Percentiles rank a stretch among this genome's conserved stretches.
phyloP scores from a whole-genome alignment of 1,140 invertebrate genomes.

The Ceratina calcarata region DNA sequence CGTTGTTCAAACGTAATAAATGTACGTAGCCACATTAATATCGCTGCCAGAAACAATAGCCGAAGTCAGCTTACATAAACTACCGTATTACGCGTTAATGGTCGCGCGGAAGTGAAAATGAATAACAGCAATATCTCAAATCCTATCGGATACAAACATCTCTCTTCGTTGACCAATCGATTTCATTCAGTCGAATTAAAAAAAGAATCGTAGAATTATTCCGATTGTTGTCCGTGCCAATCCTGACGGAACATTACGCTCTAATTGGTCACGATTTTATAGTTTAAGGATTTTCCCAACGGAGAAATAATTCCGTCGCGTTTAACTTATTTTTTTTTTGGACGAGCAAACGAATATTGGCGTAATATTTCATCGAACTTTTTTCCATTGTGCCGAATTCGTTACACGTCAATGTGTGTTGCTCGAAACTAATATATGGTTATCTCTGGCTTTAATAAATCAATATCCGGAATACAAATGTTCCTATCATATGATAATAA shows the following conservation, averaged over 20 bases:
- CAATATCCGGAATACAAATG: conserved; percentile 16
- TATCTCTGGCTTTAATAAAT: conserved; percentile 17
- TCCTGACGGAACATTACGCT: neutral
- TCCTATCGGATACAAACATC: neutral
- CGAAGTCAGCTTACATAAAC: neutral
- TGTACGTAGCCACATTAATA: neutral
- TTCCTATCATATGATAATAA: conserved; percentile 27
- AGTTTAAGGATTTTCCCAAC: too few relatives aligned
- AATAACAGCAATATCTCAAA: neutral
- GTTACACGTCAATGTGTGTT: neutral
- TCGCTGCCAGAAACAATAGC: neutral
- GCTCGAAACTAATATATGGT: conserved; percentile 4
- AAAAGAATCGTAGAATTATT: neutral
- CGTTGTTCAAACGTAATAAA: neutral
- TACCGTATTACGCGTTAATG: neutral
- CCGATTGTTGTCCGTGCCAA: neutral
- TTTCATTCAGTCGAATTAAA: neutral
- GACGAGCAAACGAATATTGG: too few relatives aligned
- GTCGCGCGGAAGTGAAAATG: neutral
- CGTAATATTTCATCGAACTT: neutral
- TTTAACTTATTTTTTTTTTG: neutral
- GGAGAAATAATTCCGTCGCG: neutral
- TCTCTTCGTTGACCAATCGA: neutral
- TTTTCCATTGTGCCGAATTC: neutral
- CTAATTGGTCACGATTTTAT: neutral